These are phyloP conservation scores for Belgica antarctica DNA, from an alignment of 2,888 invertebrate species.

Conservation along the genomic window DNA sequence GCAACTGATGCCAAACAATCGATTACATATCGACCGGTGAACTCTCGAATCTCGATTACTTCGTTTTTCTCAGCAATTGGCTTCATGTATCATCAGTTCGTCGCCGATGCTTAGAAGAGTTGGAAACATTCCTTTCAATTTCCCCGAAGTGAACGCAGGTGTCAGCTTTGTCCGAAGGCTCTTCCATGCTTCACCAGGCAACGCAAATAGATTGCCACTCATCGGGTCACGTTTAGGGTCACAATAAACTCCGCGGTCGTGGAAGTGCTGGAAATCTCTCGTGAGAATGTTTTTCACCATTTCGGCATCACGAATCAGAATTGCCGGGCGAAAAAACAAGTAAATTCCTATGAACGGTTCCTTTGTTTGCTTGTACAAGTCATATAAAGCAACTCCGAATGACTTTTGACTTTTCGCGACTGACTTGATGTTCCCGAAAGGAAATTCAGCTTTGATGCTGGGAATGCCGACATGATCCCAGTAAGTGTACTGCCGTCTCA, in stretches of 20 bases:
- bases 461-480: slow-evolving; percentile 62
- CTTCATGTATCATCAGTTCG: slow-evolving; percentile 57
- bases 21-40: slow-evolving; percentile 52
- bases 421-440: slow-evolving; percentile 62
- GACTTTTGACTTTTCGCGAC: slow-evolving; percentile 59
- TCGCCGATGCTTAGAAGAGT: too few relatives aligned
- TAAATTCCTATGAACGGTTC: slow-evolving; percentile 61
- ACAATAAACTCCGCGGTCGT: slow-evolving; percentile 63
- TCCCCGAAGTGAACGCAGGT: slow-evolving; percentile 66
- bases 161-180: slow-evolving; percentile 63
- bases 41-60: slow-evolving; percentile 55
- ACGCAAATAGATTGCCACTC: slow-evolving; percentile 61
- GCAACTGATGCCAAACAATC: slow-evolving; percentile 56
- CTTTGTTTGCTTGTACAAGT: slow-evolving; percentile 57
- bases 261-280: slow-evolving; percentile 64
- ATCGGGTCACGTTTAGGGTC: slow-evolving; percentile 63
- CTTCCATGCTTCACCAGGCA: slow-evolving; percentile 63
- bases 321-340: slow-evolving; percentile 61
- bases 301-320: slow-evolving; percentile 63
- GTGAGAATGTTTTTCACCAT: slow-evolving; percentile 62
- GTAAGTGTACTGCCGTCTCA: slow-evolving; percentile 50
- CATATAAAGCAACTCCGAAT: slow-evolving; percentile 63
- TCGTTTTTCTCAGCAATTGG: slow-evolving; percentile 50
- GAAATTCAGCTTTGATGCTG: slow-evolving; percentile 60
- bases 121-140: slow-evolving; percentile 65